A percentile compares a stretch with the other conserved stretches of the same genome.
Conservation (phyloP, 2,797 vertebrate species). For the Pachyuromys duprasi region DNA sequence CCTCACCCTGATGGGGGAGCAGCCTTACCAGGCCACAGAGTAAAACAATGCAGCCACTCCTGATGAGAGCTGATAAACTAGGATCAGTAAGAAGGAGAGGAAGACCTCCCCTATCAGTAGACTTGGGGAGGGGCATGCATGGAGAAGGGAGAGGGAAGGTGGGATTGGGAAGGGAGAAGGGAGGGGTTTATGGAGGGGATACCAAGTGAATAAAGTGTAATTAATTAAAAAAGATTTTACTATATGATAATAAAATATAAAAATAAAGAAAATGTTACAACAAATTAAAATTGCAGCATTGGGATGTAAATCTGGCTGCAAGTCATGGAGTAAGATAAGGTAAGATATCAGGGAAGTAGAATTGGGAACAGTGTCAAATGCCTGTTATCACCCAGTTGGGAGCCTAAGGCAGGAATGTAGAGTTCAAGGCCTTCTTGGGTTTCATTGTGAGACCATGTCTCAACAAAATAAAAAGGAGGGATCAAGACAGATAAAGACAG, state of each 20-base stretch:
- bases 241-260: not conserved
- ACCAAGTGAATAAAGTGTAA: no score
- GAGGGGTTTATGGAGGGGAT: no score
- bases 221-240: no score
- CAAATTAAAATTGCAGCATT: not conserved
- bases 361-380: not conserved
- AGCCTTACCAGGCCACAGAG: no score
- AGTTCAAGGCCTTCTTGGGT: not conserved
- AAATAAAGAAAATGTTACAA: not conserved
- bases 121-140: no score
- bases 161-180: no score
- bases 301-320: not conserved
- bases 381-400: not conserved
- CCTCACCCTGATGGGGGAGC: no score
- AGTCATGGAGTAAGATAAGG: not conserved
- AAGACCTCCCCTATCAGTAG: no score
- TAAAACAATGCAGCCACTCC: no score
- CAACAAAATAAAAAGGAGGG: not conserved
- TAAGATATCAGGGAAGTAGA: not conserved
- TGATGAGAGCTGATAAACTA: no score
- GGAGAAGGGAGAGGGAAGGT: no score
- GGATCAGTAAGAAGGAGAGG: no score
- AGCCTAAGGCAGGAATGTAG: not conserved
- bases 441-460: not conserved
- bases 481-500: not conserved